These are phyloP conservation scores for Mormyrops boulengeri DNA, from an alignment of 2,797 vertebrate genomes.

Conservation along the genomic window DNA sequence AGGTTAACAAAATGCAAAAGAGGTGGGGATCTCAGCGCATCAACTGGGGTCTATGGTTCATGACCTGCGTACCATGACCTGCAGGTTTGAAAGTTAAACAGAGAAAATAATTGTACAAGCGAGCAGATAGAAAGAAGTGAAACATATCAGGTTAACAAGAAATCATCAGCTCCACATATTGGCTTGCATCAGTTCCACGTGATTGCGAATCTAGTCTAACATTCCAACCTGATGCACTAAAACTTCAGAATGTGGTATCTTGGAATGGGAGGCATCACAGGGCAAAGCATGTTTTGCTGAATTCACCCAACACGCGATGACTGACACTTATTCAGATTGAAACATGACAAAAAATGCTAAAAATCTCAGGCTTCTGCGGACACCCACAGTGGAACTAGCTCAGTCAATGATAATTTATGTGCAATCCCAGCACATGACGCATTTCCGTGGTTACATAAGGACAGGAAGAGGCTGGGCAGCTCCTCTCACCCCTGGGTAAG, in stretches of 20 bases:
- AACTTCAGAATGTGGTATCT: neutral
- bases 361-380: neutral
- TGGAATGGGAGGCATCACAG: neutral
- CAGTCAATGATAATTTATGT: neutral
- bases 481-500: neutral
- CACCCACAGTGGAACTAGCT: neutral
- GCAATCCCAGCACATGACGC: neutral
- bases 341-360: neutral
- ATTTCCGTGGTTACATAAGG: neutral
- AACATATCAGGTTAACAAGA: neutral
- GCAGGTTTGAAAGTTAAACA: neutral
- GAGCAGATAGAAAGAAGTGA: neutral
- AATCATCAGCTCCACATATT: neutral
- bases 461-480: neutral
- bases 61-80: neutral
- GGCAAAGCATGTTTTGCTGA: neutral
- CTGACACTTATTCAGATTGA: neutral
- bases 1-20: slow-evolving; percentile 43
- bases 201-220: neutral
- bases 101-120: neutral
- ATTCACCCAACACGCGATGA: neutral
- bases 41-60: neutral
- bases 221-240: neutral
- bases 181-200: neutral
- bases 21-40: slow-evolving; percentile 12